A percentile compares a stretch with the other conserved stretches of the same genome.
phyloP scores from a whole-genome alignment of 2,113 vertebrate genomes.

The Calyptommatus sinebrachiatus region DNA sequence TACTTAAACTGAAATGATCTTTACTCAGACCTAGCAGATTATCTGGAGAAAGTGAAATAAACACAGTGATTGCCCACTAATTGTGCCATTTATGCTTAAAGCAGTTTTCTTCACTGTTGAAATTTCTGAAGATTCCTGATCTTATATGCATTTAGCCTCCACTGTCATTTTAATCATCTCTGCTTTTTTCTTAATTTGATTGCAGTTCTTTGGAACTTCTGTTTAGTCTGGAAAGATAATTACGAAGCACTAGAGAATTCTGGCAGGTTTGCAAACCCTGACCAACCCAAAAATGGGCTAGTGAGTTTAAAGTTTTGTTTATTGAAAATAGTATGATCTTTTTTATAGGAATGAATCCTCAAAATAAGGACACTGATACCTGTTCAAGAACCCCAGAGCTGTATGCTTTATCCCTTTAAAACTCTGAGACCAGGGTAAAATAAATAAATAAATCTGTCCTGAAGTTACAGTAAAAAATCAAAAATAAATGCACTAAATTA shows the following conservation, averaged over 20 bases:
- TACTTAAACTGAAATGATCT: constrained; percentile 38
- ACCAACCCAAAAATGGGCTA: constrained; percentile 16
- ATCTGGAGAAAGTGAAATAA: constrained; percentile 47
- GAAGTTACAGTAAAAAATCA: too few relatives aligned
- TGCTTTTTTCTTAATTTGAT: constrained; percentile 38
- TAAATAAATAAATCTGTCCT: too few relatives aligned
- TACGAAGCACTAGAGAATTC: background rate
- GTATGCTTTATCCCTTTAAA: too few relatives aligned
- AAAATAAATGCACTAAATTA: too few relatives aligned
- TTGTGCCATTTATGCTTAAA: constrained; percentile 37
- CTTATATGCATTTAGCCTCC: constrained; percentile 23
- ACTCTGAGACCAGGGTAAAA: too few relatives aligned
- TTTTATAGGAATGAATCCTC: background rate
- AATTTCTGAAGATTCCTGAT: constrained; percentile 45
- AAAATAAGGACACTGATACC: too few relatives aligned
- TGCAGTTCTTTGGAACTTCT: constrained; percentile 46
- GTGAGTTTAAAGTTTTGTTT: constrained; percentile 34
- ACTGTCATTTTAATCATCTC: constrained; percentile 38
- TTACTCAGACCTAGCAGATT: constrained; percentile 24
- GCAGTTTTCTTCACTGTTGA: constrained; percentile 27
- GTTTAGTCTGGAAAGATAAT: constrained; percentile 32
- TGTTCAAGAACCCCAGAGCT: too few relatives aligned
- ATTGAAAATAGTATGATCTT: constrained; percentile 39
- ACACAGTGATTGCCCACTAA: constrained; percentile 36
- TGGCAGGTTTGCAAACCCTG: background rate